Evolutionary conservation across 35 echinoderm and acorn worm species (phyloP).

Genomic region (Ptychodera flava): DNA sequence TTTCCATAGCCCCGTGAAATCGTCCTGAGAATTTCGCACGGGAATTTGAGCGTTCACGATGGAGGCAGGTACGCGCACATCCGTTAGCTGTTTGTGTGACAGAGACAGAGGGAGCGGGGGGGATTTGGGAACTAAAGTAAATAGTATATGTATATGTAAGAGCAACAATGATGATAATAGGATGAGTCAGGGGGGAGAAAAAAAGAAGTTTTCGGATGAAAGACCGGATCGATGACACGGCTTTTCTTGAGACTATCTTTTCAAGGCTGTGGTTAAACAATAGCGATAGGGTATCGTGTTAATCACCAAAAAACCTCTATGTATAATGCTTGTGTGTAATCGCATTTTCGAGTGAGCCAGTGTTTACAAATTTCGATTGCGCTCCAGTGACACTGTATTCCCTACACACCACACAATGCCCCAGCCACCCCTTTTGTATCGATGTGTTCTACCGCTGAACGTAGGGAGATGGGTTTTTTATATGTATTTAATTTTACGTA

Average conservation of each 20-base stretch:
- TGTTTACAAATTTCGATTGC: not conserved
- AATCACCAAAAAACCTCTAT: not conserved
- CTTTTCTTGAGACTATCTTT: not conserved
- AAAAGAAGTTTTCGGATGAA: not conserved
- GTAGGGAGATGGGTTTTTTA: too few species aligned
- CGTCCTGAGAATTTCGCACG: too few species aligned
- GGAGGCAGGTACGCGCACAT: too few species aligned
- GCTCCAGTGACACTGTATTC: not conserved
- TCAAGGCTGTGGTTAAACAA: not conserved
- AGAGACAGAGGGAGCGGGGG: too few species aligned
- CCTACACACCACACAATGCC: not conserved
- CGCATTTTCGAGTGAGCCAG: not conserved
- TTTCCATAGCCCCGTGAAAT: too few species aligned
- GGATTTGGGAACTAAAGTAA: too few species aligned
- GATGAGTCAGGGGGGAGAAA: not conserved
- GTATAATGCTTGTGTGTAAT: not conserved
- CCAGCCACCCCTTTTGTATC: not conserved
- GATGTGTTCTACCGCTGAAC: too few species aligned
- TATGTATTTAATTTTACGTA: too few species aligned
- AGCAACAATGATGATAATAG: not conserved
- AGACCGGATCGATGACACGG: not conserved
- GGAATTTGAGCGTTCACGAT: too few species aligned
- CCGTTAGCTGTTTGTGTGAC: too few species aligned
- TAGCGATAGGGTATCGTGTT: not conserved
- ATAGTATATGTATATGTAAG: too few species aligned